A percentile compares a stretch with the other conserved stretches of the same genome.
phyloP scores from a whole-genome alignment of 1,140 invertebrate genomes.

The Bombus vancouverensis region DNA sequence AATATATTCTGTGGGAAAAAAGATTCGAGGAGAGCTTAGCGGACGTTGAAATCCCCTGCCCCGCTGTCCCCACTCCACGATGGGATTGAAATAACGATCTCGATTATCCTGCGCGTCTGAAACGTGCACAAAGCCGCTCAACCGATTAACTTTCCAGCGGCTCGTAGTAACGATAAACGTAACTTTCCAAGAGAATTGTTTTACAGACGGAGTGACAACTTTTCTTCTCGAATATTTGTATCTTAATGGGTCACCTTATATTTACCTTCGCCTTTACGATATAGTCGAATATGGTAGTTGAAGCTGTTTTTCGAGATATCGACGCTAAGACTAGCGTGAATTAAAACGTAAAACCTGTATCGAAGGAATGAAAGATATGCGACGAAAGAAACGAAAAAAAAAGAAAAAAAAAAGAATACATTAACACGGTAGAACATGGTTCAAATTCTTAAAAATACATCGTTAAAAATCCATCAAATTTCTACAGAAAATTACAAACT shows the following conservation, averaged over 20 bases:
- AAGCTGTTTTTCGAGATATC: background rate
- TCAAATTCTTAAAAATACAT: background rate
- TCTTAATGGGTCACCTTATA: background rate
- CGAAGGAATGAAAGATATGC: background rate
- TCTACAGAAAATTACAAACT: background rate
- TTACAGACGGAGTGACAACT: background rate
- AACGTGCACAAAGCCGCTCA: background rate
- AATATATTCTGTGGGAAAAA: slow-evolving; percentile 40
- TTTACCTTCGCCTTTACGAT: background rate
- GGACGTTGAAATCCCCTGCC: background rate
- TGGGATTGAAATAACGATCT: background rate
- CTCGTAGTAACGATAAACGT: background rate
- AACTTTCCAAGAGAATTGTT: background rate
- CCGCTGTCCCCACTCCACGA: background rate
- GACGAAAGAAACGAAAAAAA: no score
- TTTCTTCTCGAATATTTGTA: background rate
- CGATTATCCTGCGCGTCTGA: background rate
- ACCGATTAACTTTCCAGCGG: background rate
- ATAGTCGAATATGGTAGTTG: background rate
- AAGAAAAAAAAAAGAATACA: no score
- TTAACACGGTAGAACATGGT: background rate
- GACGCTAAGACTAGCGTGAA: fast-evolving
- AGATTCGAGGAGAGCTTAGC: background rate
- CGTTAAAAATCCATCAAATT: background rate
- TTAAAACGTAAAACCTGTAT: background rate